These are phyloP conservation scores for Zaprionus capensis DNA, from an alignment of 1,140 invertebrate genomes.

Conservation along the genomic window DNA sequence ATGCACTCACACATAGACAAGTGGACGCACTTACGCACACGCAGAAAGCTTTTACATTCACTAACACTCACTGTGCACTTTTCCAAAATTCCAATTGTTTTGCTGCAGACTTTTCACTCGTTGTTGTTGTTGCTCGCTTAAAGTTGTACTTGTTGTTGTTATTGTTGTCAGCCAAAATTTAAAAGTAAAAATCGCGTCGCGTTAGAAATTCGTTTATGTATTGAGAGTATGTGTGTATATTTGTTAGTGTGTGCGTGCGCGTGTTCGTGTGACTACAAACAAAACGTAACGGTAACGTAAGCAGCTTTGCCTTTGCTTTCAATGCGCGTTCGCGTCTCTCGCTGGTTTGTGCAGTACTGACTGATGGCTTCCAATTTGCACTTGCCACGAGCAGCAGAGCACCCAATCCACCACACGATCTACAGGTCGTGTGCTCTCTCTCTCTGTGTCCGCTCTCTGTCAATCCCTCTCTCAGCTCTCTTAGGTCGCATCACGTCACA, in stretches of 20 bases:
- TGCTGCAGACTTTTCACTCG: conserved; percentile 48
- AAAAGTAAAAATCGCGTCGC: conserved; percentile 57
- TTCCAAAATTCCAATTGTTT: conserved; percentile 72
- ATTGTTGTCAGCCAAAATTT: conserved; percentile 39
- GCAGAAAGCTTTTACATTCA: conserved; percentile 5
- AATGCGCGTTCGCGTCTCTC: conserved; percentile 51
- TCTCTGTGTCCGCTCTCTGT: neutral
- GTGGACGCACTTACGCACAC: conserved; percentile 5
- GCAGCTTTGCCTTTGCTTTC: conserved; percentile 44
- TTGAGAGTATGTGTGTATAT: conserved; percentile 40
- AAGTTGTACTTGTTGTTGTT: conserved; percentile 16
- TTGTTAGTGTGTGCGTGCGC: conserved; percentile 37
- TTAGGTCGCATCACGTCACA: conserved; percentile 12
- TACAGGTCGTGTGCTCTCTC: conserved; percentile 23
- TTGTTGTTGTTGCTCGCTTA: conserved; percentile 20
- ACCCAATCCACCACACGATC: conserved; percentile 27
- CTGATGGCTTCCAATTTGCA: conserved; percentile 61
- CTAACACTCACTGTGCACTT: conserved; percentile 75
- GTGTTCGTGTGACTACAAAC: conserved; percentile 42
- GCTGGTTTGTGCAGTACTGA: conserved; percentile 66
- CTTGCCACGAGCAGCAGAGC: conserved; percentile 62
- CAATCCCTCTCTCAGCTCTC: conserved; percentile 11
- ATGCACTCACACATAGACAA: neutral
- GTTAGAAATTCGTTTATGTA: conserved; percentile 58
- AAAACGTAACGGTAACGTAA: conserved; percentile 57